Conservation (phyloP, 2,113 vertebrate genomes). For the Peromyscus leucopus region DNA sequence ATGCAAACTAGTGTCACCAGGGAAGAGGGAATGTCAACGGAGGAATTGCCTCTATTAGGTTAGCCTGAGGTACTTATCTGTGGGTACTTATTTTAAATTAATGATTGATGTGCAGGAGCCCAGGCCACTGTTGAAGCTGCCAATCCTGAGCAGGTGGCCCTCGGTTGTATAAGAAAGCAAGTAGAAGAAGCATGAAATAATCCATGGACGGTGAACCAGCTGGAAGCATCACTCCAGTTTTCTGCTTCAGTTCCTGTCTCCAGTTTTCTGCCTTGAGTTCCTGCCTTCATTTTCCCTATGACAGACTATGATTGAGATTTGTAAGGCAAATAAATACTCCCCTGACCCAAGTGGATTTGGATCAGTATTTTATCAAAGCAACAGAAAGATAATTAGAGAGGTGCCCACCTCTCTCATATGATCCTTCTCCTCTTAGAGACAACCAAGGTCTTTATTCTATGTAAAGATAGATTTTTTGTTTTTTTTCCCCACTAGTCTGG, state of each 20-base stretch:
- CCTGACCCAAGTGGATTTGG: neutral
- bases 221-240: neutral
- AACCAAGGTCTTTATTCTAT: neutral
- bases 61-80: neutral
- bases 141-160: neutral
- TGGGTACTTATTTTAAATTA: neutral
- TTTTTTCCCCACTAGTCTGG: neutral
- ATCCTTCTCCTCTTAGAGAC: neutral
- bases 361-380: neutral
- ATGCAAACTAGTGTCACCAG: neutral
- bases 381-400: neutral
- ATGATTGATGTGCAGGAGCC: neutral
- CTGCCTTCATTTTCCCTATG: neutral
- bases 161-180: neutral
- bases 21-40: too few species aligned
- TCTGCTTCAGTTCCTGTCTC: neutral
- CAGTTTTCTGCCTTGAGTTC: neutral
- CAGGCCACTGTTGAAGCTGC: neutral
- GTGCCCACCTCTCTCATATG: neutral
- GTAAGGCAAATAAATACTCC: neutral
- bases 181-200: neutral
- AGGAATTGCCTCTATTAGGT: neutral
- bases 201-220: neutral
- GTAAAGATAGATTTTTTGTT: neutral
- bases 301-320: neutral